These are phyloP conservation scores for Acholoe squamosa DNA, from an alignment of 2,888 invertebrate species.

Conservation along the genomic window DNA sequence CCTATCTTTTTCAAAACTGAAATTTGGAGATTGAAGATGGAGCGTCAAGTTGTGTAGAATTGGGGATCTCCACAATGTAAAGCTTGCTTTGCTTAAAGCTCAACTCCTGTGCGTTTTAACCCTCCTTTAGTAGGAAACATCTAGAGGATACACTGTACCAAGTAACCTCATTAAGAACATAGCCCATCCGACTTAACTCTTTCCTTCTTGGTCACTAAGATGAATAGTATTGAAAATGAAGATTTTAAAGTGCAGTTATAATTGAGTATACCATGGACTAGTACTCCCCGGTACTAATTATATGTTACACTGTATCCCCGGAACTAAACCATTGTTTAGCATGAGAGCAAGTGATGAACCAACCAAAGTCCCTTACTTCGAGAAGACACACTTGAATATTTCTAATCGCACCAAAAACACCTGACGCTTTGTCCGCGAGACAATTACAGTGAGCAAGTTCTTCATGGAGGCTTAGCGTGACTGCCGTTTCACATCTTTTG, in stretches of 20 bases:
- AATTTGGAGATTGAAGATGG: too few species aligned
- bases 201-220: background rate
- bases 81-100: too few species aligned
- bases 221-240: background rate
- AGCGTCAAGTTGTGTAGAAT: too few species aligned
- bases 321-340: too few species aligned
- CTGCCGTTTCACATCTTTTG: slow-evolving; percentile 49
- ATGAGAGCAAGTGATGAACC: background rate
- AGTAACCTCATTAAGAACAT: slow-evolving; percentile 22
- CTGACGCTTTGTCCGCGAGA: slow-evolving; percentile 34
- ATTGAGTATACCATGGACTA: background rate
- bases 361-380: background rate
- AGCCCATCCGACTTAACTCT: background rate
- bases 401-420: slow-evolving; percentile 32
- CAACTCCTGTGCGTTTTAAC: too few species aligned
- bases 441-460: slow-evolving; percentile 54
- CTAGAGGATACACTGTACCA: background rate
- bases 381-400: slow-evolving; percentile 13
- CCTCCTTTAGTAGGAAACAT: too few species aligned
- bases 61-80: too few species aligned
- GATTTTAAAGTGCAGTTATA: too few species aligned
- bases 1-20: too few species aligned
- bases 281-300: background rate
- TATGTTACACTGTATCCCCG: too few species aligned
- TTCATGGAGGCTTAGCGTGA: slow-evolving; percentile 20